Conservation (phyloP, 2,888 invertebrate genomes). For the Brachyopa scutellaris region DNA sequence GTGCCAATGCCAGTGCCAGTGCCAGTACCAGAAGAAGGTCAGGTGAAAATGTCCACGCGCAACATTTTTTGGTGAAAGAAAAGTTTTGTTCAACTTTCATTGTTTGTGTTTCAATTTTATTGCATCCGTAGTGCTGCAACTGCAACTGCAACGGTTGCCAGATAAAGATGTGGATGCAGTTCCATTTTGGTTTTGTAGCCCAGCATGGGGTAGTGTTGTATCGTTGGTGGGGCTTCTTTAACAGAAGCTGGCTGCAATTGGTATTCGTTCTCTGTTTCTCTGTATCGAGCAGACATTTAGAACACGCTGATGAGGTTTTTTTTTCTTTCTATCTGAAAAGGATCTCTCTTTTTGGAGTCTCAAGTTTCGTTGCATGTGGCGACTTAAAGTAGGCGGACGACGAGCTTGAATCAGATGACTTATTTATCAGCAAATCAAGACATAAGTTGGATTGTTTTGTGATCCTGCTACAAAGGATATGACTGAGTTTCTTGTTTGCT, state of each 20-base stretch:
- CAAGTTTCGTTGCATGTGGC: constrained; percentile 2
- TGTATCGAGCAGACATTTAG: constrained; percentile 16
- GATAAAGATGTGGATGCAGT: constrained; percentile 38
- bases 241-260: constrained; percentile 43
- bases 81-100: constrained; percentile 27
- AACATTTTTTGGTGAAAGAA: constrained; percentile 63
- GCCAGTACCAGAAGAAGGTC: constrained; percentile 54
- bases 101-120: constrained; percentile 26
- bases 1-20: not conserved
- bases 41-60: constrained; percentile 70
- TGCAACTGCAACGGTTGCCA: constrained; percentile 6
- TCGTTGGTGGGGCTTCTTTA: constrained; percentile 37
- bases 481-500: no score
- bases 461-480: no score
- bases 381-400: constrained; percentile 10
- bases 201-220: constrained; percentile 39
- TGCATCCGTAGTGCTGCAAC: constrained; percentile 18
- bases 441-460: constrained; percentile 30
- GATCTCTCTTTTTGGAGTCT: constrained; percentile 7
- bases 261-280: not conserved
- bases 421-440: constrained; percentile 44
- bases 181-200: constrained; percentile 13
- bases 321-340: constrained; percentile 8
- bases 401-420: not conserved
- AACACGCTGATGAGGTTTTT: not conserved